phyloP scores from a whole-genome alignment of 2,113 vertebrate genomes.

The Genyomyrus donnyi region DNA sequence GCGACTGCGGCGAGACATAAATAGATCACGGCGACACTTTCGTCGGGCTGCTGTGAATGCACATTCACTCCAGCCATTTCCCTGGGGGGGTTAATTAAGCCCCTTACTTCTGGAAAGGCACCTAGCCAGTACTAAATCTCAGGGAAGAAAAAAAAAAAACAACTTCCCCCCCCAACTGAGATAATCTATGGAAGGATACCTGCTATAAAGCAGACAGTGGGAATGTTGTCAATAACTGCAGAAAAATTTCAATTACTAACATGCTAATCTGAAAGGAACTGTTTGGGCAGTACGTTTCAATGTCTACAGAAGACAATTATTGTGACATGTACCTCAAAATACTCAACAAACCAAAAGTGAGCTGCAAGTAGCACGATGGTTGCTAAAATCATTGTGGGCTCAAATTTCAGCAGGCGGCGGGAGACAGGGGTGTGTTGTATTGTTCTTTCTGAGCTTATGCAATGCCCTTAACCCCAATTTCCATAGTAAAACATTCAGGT shows the following conservation, averaged over 20 bases:
- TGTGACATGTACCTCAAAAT: background rate
- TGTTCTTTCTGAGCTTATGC: background rate
- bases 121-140: background rate
- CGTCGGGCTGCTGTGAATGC: conserved; percentile 1
- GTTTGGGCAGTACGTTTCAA: background rate
- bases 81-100: background rate
- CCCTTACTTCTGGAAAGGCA: background rate
- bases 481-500: background rate
- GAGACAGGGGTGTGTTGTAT: background rate
- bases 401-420: background rate
- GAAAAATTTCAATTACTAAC: background rate
- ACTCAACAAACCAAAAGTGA: background rate
- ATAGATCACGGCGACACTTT: background rate
- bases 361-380: background rate
- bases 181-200: background rate
- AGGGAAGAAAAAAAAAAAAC: background rate
- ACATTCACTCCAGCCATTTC: background rate
- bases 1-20: background rate
- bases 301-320: background rate
- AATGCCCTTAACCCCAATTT: background rate
- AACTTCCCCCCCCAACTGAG: background rate
- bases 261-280: background rate
- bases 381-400: background rate
- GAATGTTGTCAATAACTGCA: background rate
- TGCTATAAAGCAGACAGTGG: background rate